Percentiles rank a stretch among this genome's conserved stretches.
These are phyloP conservation scores for Platalea minor DNA, from an alignment of 2,797 vertebrate genomes.

Conservation along the genomic window DNA sequence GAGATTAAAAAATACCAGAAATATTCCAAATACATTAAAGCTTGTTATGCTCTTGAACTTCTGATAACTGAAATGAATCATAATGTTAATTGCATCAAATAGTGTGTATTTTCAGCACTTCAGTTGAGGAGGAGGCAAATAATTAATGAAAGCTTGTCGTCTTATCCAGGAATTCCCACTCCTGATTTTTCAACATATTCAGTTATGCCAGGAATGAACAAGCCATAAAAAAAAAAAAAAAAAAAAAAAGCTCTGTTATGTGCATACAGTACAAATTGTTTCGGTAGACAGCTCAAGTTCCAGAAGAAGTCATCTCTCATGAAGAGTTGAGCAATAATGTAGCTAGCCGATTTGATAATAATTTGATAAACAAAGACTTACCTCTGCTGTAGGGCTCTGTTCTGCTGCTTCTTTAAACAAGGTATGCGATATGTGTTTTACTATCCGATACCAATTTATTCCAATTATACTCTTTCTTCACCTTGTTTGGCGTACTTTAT, in stretches of 20 bases:
- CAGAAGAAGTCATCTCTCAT: background rate
- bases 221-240: background rate
- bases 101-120: conserved; percentile 24
- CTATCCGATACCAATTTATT: background rate
- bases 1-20: conserved; percentile 7
- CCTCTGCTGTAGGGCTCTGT: background rate
- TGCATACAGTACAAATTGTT: background rate
- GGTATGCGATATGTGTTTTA: background rate
- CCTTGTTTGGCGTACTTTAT: background rate
- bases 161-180: conserved; percentile 19
- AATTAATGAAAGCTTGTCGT: background rate
- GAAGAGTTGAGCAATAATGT: background rate
- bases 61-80: background rate
- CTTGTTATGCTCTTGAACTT: background rate
- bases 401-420: background rate
- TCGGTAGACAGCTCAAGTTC: background rate
- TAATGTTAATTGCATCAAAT: background rate
- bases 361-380: background rate
- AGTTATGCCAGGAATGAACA: conserved; percentile 24
- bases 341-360: background rate
- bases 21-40: background rate
- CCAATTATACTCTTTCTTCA: background rate
- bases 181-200: background rate
- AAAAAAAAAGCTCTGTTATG: background rate
- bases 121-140: background rate